A percentile compares a stretch with the other conserved stretches of the same genome.
phyloP scores from a whole-genome alignment of 92 coral and sea anemone species.

The Meandrina meandrites region DNA sequence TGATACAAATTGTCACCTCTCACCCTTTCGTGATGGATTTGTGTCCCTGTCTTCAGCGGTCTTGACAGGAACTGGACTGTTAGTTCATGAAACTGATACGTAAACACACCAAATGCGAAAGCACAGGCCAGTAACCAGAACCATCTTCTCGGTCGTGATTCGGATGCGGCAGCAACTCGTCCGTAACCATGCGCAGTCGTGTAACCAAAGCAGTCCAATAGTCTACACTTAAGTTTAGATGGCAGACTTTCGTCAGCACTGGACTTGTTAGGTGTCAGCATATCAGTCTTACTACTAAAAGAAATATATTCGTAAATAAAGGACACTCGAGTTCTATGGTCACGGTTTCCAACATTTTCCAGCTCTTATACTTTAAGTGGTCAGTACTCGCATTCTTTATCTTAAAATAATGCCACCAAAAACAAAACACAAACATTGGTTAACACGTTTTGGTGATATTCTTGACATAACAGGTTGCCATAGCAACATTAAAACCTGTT shows the following conservation, averaged over 20 bases:
- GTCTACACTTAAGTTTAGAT: conserved; percentile 6
- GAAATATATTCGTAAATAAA: background rate
- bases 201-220: conserved; percentile 42
- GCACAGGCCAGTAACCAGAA: conserved; percentile 40
- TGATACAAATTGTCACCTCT: background rate
- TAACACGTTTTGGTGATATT: no score
- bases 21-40: conserved; percentile 56
- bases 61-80: conserved; percentile 34
- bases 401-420: no score
- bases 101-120: conserved; percentile 50
- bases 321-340: no score
- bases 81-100: conserved; percentile 45
- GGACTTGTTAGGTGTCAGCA: background rate
- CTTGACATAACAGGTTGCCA: no score
- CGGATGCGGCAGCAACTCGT: conserved; percentile 20
- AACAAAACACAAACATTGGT: no score
- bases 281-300: background rate
- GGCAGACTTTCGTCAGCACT: background rate
- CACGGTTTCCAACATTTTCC: no score
- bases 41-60: conserved; percentile 54
- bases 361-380: no score
- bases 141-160: conserved; percentile 16
- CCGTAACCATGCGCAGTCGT: conserved; percentile 61
- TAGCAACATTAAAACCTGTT: no score
- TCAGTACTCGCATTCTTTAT: no score